Evolutionary conservation across 2,113 vertebrate species (phyloP), one percentile per base, ranked within the genome.

Genomic region (Sorex fumeus): DNA sequence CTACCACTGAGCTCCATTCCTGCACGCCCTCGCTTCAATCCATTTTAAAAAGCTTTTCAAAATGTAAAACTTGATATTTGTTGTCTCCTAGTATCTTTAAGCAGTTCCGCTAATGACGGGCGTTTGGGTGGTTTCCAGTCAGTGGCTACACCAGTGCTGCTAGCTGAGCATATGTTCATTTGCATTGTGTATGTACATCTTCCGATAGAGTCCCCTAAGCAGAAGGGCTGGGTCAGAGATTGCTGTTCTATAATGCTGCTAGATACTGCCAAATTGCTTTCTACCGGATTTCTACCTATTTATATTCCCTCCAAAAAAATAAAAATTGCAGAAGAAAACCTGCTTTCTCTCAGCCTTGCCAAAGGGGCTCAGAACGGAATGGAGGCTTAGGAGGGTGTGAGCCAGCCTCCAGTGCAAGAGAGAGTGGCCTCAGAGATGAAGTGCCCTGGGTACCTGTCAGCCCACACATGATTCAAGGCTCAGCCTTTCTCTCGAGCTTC

Each of bases 11-110:
- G 28, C 64, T 30, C 19, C 28, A 66, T 7, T 21, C 64, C 64
- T 30, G 25, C 8, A 25, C 28, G 2, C 12, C 27, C 64, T 66
- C 3, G 2, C 18, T 60, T 60, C 21, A 23, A 60, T 60, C 57
- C 57, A 66, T 79, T 76, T 91, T 70, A 84, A 94, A 94, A 92
- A 87, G 76, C n/a, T 76, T 78, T 95, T 91, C 32, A 83, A 82
- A 93, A 57, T 67, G 34, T 5, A 64, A 40, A 87, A 90, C 62
- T 19, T 10, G 60, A 60, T 69, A 66, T 32, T 75, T 43, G 21
- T 36, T 50, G 28, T 79, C 70, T 95, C 50, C 66, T 90, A 60
- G 82, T 67, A 10, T 66, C 32, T 66, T 88, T 82, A 79, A 71
- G 79, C 60, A 91, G n/a, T 72, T 83, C 62, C 16, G 21, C 21